Percentiles rank a stretch among this genome's conserved stretches.
Evolutionary conservation across 2,888 invertebrate species (phyloP).

Genomic region (Bellardia pandia): DNA sequence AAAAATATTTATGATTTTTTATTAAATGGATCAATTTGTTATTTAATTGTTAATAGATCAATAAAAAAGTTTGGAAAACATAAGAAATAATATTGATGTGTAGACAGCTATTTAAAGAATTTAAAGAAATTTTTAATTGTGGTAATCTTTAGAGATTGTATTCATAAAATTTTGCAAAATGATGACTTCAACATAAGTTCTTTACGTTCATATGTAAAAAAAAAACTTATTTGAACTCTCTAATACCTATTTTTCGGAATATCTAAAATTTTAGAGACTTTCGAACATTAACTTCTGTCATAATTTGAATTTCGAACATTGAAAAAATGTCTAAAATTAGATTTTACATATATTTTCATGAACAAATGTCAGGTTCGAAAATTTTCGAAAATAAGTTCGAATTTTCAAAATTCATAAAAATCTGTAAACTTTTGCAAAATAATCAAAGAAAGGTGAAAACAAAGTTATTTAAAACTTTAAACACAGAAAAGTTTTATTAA

Average conservation of each 20-base stretch:
- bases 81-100: slow-evolving; percentile 1
- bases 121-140: neutral
- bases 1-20: slow-evolving; percentile 16
- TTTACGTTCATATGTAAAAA: too few species aligned
- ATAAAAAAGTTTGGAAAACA: neutral
- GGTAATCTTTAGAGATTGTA: neutral
- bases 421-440: too few species aligned
- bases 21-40: slow-evolving; percentile 39
- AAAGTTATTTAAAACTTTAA: too few species aligned
- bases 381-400: neutral
- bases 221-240: too few species aligned
- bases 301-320: neutral
- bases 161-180: too few species aligned
- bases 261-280: too few species aligned
- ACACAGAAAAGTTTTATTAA: too few species aligned
- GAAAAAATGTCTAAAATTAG: neutral
- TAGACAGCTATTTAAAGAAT: neutral
- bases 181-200: too few species aligned
- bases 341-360: too few species aligned
- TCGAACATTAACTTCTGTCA: too few species aligned
- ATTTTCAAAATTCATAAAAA: neutral
- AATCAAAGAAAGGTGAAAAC: too few species aligned
- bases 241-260: too few species aligned
- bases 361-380: neutral
- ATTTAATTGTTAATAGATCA: slow-evolving; percentile 21